A percentile compares a stretch with the other conserved stretches of the same genome.
phyloP scores from a whole-genome alignment of 2,888 invertebrate species.

The Aphodius sticticus region DNA sequence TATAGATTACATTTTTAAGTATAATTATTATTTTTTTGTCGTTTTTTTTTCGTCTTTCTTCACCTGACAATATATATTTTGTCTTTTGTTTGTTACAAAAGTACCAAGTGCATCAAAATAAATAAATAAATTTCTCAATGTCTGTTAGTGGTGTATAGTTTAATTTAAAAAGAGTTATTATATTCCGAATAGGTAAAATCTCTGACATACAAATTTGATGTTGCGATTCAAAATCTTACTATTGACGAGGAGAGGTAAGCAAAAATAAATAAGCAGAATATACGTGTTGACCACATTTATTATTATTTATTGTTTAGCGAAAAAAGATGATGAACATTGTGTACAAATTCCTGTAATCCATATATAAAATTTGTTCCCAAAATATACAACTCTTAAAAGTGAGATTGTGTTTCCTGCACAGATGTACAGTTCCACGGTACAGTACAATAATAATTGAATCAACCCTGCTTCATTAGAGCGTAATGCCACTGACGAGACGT shows the following conservation, averaged over 20 bases:
- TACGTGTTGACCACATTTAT: conserved; percentile 22
- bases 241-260: background rate
- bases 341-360: background rate
- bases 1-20: too few species aligned
- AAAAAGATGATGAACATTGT: conserved; percentile 7
- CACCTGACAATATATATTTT: too few species aligned
- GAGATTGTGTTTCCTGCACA: background rate
- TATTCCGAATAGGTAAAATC: too few species aligned
- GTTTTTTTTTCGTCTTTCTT: too few species aligned
- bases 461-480: conserved; percentile 4
- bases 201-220: too few species aligned
- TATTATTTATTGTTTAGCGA: conserved; percentile 14
- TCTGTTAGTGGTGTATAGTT: too few species aligned
- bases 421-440: background rate
- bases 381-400: conserved; percentile 17
- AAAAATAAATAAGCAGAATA: background rate
- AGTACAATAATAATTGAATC: background rate
- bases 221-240: background rate
- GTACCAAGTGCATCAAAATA: too few species aligned
- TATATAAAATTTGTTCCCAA: conserved; percentile 11
- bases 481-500: background rate
- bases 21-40: too few species aligned
- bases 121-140: too few species aligned
- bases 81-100: too few species aligned
- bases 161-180: too few species aligned